These are phyloP conservation scores for Mesoclemmys tuberculata DNA, from an alignment of 2,113 vertebrate species.

Conservation along the genomic window DNA sequence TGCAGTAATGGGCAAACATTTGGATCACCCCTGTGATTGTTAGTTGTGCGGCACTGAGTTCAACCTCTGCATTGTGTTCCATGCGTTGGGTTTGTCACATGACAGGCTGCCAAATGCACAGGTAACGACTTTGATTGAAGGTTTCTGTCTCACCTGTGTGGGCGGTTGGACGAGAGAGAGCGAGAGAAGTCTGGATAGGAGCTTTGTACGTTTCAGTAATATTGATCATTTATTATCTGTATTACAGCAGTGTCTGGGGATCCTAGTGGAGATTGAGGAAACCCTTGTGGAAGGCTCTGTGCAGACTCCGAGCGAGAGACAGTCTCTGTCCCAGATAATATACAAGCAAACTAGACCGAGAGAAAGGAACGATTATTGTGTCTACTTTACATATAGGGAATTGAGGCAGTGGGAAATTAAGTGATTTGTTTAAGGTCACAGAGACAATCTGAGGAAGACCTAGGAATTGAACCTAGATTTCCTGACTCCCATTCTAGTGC, in stretches of 20 bases:
- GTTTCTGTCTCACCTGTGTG: background rate
- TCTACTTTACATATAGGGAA: background rate
- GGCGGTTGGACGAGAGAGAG: background rate
- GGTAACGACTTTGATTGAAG: background rate
- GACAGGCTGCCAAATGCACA: background rate
- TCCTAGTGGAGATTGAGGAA: background rate
- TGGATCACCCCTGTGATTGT: background rate
- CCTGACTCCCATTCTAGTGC: background rate
- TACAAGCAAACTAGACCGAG: background rate
- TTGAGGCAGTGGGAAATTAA: background rate
- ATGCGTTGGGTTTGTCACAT: background rate
- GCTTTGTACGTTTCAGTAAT: background rate
- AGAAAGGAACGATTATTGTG: background rate
- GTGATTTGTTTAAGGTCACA: too few relatives aligned
- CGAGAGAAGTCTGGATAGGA: background rate
- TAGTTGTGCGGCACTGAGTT: background rate
- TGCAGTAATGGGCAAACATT: background rate
- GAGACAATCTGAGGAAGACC: background rate
- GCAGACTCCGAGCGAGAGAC: background rate
- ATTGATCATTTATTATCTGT: background rate
- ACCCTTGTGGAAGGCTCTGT: background rate
- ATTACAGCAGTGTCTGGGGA: background rate
- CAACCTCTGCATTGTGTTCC: background rate
- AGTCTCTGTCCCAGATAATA: background rate
- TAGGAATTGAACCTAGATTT: background rate